Evolutionary conservation across 2,113 vertebrate genomes (phyloP).

Genomic region (Carettochelys insculpta): DNA sequence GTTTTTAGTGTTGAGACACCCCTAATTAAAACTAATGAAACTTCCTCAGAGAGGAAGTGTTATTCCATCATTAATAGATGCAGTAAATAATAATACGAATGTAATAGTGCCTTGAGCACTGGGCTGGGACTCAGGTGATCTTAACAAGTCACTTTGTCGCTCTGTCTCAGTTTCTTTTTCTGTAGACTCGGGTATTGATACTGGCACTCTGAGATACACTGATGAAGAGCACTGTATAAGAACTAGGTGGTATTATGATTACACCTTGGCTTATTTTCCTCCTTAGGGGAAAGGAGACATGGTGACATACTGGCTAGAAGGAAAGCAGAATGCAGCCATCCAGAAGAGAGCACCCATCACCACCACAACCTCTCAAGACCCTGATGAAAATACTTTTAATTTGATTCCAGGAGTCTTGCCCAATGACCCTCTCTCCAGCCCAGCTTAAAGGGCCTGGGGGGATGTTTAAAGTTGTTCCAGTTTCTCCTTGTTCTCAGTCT

Average conservation of each 20-base stretch:
- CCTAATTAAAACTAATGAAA: not conserved
- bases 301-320: conserved; percentile 86
- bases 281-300: conserved; percentile 86
- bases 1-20: not conserved
- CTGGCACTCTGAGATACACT: not conserved
- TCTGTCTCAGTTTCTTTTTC: not conserved
- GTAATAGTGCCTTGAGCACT: not conserved
- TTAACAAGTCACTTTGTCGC: not conserved
- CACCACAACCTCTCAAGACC: conserved; percentile 24
- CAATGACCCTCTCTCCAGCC: conserved; percentile 51
- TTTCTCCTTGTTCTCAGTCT: not conserved
- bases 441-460: conserved; percentile 23
- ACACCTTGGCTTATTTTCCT: conserved; percentile 5
- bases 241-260: not conserved
- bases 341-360: conserved; percentile 42
- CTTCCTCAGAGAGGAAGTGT: not conserved
- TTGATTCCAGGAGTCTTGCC: conserved; percentile 72
- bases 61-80: not conserved
- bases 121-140: not conserved
- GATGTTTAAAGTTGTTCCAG: not conserved
- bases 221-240: not conserved
- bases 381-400: conserved; percentile 42
- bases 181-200: not conserved
- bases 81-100: not conserved
- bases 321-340: conserved; percentile 68